Evolutionary conservation across 2,113 vertebrate genomes (phyloP).

Genomic region (Miniopterus natalensis): DNA sequence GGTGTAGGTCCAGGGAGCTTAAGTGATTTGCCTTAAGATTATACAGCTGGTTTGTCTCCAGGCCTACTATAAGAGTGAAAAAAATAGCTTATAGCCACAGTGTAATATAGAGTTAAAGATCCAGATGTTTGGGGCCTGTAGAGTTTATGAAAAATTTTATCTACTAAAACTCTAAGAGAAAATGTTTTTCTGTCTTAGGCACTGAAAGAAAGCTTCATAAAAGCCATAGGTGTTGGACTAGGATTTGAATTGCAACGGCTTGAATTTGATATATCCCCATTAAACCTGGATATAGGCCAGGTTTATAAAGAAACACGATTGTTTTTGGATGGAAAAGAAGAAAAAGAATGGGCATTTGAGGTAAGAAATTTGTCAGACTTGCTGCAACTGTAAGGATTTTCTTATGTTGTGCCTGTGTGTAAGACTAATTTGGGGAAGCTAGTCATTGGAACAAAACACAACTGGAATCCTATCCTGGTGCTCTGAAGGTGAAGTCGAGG

Average conservation of each 20-base stretch:
- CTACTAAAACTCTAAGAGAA: constrained; percentile 22
- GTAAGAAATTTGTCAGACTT: constrained; percentile 80
- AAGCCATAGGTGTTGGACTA: constrained; percentile 96
- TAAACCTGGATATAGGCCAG: constrained; percentile 88
- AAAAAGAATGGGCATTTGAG: constrained; percentile 91
- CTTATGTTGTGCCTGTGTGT: background rate
- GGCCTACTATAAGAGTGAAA: background rate
- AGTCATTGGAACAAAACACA: background rate
- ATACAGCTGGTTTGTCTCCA: background rate
- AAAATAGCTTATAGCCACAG: background rate
- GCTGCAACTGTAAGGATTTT: background rate
- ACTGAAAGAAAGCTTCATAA: constrained; percentile 98
- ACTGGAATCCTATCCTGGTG: background rate
- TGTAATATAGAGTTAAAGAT: background rate
- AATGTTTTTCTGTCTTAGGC: constrained; percentile 87
- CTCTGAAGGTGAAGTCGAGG: background rate
- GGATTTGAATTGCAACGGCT: constrained; percentile 95
- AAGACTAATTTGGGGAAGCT: background rate
- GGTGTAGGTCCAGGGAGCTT: background rate
- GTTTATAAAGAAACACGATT: constrained; percentile 92
- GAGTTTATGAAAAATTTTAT: constrained; percentile 17
- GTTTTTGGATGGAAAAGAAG: constrained; percentile 93
- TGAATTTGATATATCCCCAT: constrained; percentile 93
- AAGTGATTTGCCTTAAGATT: background rate
- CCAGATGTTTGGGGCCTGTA: background rate